A percentile compares a stretch with the other conserved stretches of the same genome.
Conservation (phyloP, 2,888 invertebrate genomes). For the Tiliacea aurago region DNA sequence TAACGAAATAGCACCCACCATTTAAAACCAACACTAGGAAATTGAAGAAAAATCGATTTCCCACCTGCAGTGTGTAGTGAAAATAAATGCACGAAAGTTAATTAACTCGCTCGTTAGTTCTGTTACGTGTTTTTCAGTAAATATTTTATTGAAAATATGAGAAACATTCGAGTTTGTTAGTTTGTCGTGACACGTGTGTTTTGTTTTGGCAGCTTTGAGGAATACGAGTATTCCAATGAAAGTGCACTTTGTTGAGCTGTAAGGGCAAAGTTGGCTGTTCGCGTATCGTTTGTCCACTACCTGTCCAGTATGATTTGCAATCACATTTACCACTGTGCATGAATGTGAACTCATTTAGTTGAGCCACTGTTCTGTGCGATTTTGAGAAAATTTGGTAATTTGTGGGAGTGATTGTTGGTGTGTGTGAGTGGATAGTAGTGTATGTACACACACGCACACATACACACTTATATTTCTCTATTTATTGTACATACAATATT, state of each 20-base stretch:
- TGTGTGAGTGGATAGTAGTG: too few relatives aligned
- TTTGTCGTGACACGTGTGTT: not conserved
- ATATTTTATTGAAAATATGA: slow-evolving; percentile 27
- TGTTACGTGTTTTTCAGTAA: slow-evolving; percentile 30
- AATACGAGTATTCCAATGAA: slow-evolving; percentile 13
- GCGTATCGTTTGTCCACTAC: slow-evolving; percentile 2
- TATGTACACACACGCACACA: too few relatives aligned
- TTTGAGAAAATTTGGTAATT: too few relatives aligned
- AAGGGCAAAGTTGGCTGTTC: slow-evolving; percentile 11
- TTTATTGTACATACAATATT: too few relatives aligned
- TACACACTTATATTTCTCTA: too few relatives aligned
- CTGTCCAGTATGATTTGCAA: slow-evolving; percentile 17
- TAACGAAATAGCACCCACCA: slow-evolving; percentile 48
- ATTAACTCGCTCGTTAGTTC: slow-evolving; percentile 38
- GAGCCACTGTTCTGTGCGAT: not conserved
- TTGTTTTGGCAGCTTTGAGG: slow-evolving; percentile 15
- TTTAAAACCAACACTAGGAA: slow-evolving; percentile 57
- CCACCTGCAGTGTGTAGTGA: slow-evolving; percentile 34
- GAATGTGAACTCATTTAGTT: slow-evolving; percentile 16
- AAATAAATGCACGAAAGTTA: slow-evolving; percentile 35
- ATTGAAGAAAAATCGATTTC: slow-evolving; percentile 63
- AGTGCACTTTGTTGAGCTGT: slow-evolving; percentile 5
- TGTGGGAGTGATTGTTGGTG: too few relatives aligned
- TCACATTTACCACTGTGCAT: slow-evolving; percentile 6
- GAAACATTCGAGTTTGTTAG: slow-evolving; percentile 6